Evolutionary conservation across 1,140 invertebrate species (phyloP).

Genomic region (Drosophila parabipectinata): DNA sequence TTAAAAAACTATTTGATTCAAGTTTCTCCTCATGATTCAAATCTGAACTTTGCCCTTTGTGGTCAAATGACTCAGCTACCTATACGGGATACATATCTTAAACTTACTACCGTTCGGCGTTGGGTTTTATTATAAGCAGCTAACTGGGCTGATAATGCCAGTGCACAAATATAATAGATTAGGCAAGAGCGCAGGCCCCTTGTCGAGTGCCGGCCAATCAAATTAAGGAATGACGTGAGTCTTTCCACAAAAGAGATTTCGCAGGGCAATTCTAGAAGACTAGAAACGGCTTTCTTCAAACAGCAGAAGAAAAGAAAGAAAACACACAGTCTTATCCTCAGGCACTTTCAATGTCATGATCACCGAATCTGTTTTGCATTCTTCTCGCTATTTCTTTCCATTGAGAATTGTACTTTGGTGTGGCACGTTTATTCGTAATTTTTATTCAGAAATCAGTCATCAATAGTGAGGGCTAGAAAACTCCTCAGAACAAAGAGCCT

Average conservation of each 20-base stretch:
- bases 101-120: no score
- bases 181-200: constrained; percentile 33
- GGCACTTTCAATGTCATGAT: constrained; percentile 37
- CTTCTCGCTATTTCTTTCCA: constrained; percentile 1
- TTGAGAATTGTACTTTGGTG: constrained; percentile 9
- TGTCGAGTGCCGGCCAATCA: constrained; percentile 41
- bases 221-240: constrained; percentile 73
- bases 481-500: constrained; percentile 13
- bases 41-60: neutral
- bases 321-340: constrained; percentile 26
- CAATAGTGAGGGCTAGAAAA: constrained; percentile 18
- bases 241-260: constrained; percentile 31
- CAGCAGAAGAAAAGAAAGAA: constrained; percentile 3
- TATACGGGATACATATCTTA: neutral
- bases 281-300: constrained; percentile 18
- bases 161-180: constrained; percentile 46
- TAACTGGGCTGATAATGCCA: constrained; percentile 36
- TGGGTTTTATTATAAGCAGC: constrained; percentile 19
- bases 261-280: constrained; percentile 30
- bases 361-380: constrained; percentile 29
- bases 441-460: constrained; percentile 19
- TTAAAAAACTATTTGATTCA: neutral
- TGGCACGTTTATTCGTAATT: constrained; percentile 26
- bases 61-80: neutral
- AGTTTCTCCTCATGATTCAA: neutral